These are phyloP conservation scores for Sitta carolinensis DNA, from an alignment of 2,797 vertebrate species.

Conservation along the genomic window DNA sequence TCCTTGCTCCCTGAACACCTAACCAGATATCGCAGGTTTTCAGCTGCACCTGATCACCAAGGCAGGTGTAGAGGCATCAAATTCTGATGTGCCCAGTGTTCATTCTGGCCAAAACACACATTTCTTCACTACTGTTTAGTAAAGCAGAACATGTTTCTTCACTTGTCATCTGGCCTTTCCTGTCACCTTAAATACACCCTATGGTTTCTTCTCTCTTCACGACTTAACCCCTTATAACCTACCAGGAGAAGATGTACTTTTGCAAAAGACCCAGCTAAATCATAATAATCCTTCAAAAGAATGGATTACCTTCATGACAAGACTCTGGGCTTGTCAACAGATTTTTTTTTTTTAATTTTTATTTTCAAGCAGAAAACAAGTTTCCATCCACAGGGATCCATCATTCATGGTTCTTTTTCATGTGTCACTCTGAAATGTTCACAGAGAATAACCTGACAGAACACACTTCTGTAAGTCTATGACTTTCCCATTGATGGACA, in stretches of 20 bases:
- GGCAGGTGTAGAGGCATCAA: neutral
- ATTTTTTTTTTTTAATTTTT: neutral
- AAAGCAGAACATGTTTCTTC: neutral
- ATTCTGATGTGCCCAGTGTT: neutral
- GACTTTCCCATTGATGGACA: neutral
- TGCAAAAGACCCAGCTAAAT: neutral
- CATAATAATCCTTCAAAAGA: neutral
- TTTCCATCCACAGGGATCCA: neutral
- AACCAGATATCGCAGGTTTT: neutral
- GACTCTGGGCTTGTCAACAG: neutral
- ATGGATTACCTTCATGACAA: neutral
- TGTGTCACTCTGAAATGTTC: neutral
- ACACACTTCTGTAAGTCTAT: neutral
- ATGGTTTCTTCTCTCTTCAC: neutral
- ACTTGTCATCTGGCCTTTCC: neutral
- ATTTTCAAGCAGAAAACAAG: neutral
- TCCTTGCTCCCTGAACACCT: neutral
- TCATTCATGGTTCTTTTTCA: neutral
- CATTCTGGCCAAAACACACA: neutral
- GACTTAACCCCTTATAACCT: neutral
- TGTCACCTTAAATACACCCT: neutral
- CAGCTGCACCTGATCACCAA: neutral
- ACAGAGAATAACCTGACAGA: neutral
- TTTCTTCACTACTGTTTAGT: neutral
- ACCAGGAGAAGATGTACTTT: neutral